These are phyloP conservation scores for Oriolus oriolus DNA, from an alignment of 2,113 vertebrate genomes.

Conservation along the genomic window DNA sequence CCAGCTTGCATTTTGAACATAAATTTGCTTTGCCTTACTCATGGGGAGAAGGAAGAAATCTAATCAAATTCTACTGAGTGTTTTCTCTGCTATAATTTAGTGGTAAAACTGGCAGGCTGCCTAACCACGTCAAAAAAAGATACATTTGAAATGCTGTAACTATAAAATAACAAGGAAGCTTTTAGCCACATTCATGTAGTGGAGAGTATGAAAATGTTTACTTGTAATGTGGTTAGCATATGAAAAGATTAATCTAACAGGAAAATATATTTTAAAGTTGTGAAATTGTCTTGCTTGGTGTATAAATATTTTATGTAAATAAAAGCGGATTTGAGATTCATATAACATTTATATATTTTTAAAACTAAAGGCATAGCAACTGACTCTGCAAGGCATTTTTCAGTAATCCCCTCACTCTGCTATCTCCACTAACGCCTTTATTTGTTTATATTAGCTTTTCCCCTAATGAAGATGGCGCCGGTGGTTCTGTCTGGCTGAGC, in stretches of 20 bases:
- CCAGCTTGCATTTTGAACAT: constrained; percentile 11
- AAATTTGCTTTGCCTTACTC: constrained; percentile 35
- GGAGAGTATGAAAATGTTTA: constrained; percentile 76
- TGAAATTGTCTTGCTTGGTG: constrained; percentile 68
- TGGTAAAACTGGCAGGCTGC: constrained; percentile 61
- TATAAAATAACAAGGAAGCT: constrained; percentile 69
- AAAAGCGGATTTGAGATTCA: constrained; percentile 67
- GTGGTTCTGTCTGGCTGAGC: constrained; percentile 37
- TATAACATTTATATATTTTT: constrained; percentile 70
- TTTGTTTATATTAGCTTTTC: constrained; percentile 63
- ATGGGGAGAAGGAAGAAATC: constrained; percentile 33
- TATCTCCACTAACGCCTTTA: constrained; percentile 52
- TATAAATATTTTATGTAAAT: constrained; percentile 78
- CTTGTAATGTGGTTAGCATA: constrained; percentile 72
- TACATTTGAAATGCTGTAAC: constrained; percentile 64
- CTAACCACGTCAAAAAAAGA: constrained; percentile 58
- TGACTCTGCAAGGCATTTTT: constrained; percentile 54
- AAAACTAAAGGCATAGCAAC: constrained; percentile 19
- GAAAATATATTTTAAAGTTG: constrained; percentile 77
- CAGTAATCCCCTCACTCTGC: constrained; percentile 47
- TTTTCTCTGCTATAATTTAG: constrained; percentile 66
- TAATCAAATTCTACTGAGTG: constrained; percentile 64
- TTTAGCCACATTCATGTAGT: constrained; percentile 68
- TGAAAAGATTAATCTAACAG: constrained; percentile 77
- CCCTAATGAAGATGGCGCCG: constrained; percentile 54